Conservation (phyloP, 2,113 vertebrate genomes). For the Motacilla alba region DNA sequence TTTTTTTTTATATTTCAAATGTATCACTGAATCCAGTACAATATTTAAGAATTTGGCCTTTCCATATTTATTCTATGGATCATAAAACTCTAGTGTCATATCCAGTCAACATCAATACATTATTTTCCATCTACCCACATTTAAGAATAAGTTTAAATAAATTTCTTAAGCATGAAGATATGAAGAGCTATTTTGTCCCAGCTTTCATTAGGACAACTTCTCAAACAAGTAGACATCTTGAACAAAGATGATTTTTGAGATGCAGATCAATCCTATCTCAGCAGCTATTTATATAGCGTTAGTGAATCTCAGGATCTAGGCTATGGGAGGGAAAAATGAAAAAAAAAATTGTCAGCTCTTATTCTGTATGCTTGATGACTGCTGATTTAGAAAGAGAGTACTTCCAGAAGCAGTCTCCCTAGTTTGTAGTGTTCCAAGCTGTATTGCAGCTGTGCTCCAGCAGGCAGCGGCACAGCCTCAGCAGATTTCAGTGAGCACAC, state of each 20-base stretch:
- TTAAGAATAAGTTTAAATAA: neutral
- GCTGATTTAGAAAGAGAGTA: neutral
- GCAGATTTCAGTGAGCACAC: neutral
- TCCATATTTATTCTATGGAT: neutral
- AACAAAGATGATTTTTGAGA: neutral
- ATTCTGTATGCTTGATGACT: neutral
- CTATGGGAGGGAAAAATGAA: rapidly evolving
- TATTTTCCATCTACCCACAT: neutral
- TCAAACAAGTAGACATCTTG: neutral
- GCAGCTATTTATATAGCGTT: neutral
- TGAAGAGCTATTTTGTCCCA: neutral
- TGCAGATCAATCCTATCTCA: neutral
- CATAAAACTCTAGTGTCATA: neutral
- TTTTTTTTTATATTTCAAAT: neutral
- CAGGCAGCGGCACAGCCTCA: conserved; percentile 34
- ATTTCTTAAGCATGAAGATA: neutral
- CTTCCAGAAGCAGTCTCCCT: neutral
- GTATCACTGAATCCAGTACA: neutral
- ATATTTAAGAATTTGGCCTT: neutral
- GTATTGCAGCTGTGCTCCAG: conserved; percentile 28
- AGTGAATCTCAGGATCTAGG: neutral
- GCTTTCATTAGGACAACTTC: neutral
- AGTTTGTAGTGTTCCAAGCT: neutral
- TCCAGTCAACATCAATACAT: neutral
- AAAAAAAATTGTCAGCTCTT: neutral